Conservation (phyloP, 2,113 vertebrate species). For the Caracal caracal region DNA sequence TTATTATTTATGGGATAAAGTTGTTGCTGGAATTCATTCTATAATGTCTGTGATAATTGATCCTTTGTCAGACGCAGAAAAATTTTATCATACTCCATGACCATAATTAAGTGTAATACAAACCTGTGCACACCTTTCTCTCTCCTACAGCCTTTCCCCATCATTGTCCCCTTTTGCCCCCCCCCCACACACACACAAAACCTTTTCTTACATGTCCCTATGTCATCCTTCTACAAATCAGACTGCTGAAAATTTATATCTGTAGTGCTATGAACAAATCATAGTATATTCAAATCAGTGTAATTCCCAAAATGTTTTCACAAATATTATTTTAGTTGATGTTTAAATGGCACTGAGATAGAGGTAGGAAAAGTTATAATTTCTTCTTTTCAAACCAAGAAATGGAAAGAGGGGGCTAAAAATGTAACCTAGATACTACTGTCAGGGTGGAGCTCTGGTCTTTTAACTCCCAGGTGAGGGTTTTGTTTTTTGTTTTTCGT, state of each 20-base stretch:
- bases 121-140: background rate
- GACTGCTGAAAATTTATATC: background rate
- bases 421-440: background rate
- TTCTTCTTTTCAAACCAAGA: background rate
- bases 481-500: background rate
- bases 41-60: background rate
- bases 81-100: background rate
- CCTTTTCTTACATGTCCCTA: background rate
- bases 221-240: slow-evolving; percentile 8
- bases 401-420: background rate
- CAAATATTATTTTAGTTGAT: slow-evolving; percentile 38
- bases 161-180: background rate
- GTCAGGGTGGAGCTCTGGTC: background rate
- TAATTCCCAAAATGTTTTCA: slow-evolving; percentile 24
- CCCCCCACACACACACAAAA: background rate
- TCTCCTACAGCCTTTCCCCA: background rate
- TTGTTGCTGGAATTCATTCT: slow-evolving; percentile 31
- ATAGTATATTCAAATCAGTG: slow-evolving; percentile 23
- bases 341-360: background rate
- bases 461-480: background rate
- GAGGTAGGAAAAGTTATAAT: background rate
- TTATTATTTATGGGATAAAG: slow-evolving; percentile 53
- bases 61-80: background rate
- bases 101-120: background rate
- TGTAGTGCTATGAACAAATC: background rate